Conservation (phyloP, 1,140 invertebrate species). For the Condylostylus longicornis region DNA sequence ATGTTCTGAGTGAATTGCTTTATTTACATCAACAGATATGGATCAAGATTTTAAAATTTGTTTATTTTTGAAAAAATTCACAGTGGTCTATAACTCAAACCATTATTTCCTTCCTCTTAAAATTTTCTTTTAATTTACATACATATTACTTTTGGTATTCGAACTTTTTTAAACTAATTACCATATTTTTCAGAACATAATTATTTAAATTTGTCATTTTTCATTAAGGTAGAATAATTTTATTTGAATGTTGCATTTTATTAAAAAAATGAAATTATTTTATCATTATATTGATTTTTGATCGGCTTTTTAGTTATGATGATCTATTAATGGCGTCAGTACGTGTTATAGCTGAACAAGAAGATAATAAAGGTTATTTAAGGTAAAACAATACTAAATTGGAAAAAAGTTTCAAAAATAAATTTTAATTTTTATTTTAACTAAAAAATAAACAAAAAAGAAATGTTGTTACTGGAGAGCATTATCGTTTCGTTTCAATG, state of each 20-base stretch:
- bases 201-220: no score
- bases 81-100: no score
- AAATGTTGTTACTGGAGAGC: conserved; percentile 96
- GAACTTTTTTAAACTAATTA: no score
- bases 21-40: no score
- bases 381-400: conserved; percentile 43
- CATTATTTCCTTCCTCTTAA: no score
- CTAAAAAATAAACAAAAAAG: conserved; percentile 42
- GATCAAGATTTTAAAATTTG: no score
- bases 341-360: conserved; percentile 84
- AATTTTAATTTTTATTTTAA: neutral
- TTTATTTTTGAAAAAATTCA: no score
- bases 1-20: no score
- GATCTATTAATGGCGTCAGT: conserved; percentile 93
- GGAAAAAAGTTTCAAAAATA: conserved; percentile 1
- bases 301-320: conserved; percentile 56
- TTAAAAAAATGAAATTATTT: neutral
- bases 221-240: neutral
- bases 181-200: no score
- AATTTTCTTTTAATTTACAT: no score
- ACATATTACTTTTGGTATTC: no score
- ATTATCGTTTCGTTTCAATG: conserved; percentile 95
- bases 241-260: neutral
- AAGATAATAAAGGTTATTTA: conserved; percentile 90
- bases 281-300: no score